Base-by-base conservation (phyloP, 2,797 vertebrate genomes). In the Vespertilio murinus region DNA sequence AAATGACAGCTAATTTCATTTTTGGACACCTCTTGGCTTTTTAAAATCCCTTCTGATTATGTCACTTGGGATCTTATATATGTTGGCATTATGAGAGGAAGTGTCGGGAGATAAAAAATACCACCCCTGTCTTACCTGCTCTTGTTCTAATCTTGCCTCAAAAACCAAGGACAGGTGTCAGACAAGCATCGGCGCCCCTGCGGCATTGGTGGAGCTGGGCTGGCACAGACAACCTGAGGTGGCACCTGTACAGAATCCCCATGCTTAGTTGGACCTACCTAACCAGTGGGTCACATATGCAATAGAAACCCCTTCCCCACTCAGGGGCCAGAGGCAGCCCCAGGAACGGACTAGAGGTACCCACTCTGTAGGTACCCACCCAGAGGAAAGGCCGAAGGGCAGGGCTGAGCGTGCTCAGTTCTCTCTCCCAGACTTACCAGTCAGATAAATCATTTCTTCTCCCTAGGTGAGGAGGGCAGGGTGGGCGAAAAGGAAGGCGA, bases 21-120 rank as follows among this genome's bases (percentile, higher is more conserved):
- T 94, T 81, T 49, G 35, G 30, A 65, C 11, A 56, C 2, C 8
- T 88, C 38, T 84, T 84, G 54, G 67, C 33, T 74, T 59, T 67
- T 56, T 13, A 16, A 40, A 88, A 80, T 67, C 40, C 3, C 18
- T 59, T 78, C 35, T 64, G 11, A 65, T 56, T 52, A 22, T 54
- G 25, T 45, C 13, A 70, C 52, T 61, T 95, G 5, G 23, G 45
- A 91, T 91, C 45, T 95, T 28, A 25, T 65, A 42, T 69, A 18
- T 69, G 59, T 64, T 88, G 54, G 59, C 35, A 77, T 6, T 56
- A 35, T 35, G 18, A 4, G 40, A 95, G 28, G 42, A n/a, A 65
- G n/a, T 49, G 13, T 56, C 33, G 65, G 56, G 47, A 59, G 18
- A 47, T 64, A 22, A 30, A 61, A 61, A 75, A 64, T 59, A 28